Percentiles rank a stretch among this genome's conserved stretches.
These are phyloP conservation scores for Neodontobutis hainanensis DNA, from an alignment of 2,113 vertebrate species.

Conservation along the genomic window DNA sequence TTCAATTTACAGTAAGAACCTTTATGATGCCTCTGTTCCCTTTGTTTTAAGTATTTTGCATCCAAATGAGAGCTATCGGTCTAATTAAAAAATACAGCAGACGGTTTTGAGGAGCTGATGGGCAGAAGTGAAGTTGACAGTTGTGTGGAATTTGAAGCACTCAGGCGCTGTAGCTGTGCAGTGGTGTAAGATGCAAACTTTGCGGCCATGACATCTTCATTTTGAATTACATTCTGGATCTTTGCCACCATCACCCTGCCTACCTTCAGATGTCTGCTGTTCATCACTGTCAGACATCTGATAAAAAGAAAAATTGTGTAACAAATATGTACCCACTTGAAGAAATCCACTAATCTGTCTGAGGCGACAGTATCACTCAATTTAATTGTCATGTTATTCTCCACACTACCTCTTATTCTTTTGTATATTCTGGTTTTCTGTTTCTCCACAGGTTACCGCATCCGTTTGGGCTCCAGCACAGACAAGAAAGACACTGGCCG, in stretches of 20 bases:
- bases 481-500: conserved; percentile 95
- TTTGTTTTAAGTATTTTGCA: neutral
- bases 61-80: neutral
- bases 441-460: conserved; percentile 84
- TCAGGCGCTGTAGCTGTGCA: neutral
- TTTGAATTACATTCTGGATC: neutral
- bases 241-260: conserved; percentile 3
- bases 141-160: conserved; percentile 25
- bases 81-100: neutral
- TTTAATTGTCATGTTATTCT: conserved; percentile 11
- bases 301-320: neutral
- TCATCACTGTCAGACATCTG: conserved; percentile 11
- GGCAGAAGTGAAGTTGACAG: conserved; percentile 25
- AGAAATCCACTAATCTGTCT: conserved; percentile 8
- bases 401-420: neutral
- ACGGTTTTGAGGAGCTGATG: neutral
- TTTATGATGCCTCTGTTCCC: neutral
- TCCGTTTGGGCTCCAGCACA: conserved; percentile 93
- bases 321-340: neutral
- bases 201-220: conserved; percentile 11
- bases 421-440: neutral
- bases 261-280: neutral
- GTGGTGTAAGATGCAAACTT: neutral
- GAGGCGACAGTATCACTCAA: neutral
- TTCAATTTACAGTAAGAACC: neutral